Evolutionary conservation across 2,888 invertebrate species (phyloP), one percentile per base, ranked within the genome.

Genomic region (Nomada goodeniana): DNA sequence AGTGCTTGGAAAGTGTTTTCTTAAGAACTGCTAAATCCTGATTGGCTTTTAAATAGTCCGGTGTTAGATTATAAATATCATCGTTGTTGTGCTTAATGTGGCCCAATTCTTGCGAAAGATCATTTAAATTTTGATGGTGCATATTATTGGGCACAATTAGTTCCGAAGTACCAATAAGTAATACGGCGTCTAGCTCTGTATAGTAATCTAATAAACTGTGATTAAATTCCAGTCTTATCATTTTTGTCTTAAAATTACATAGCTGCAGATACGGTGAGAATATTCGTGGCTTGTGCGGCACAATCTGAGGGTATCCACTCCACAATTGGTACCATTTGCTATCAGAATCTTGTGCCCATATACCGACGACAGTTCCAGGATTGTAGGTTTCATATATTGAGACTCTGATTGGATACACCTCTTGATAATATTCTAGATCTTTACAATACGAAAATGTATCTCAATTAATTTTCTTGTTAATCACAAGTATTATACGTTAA

Each of bases 351-450:
- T 95, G 94, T 0, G 97, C 97, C 97, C 97, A 98, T 80, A 98
- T 96, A 83, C 97, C 95, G 23, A 98, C 96, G 52, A 98, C 95
- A 2, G 97, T 97, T 36, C 98, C 98, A 0, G 98, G 98, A 93
- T 98, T 97, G 90, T 97, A 98, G 0, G 97, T 97, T 94, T 98
- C 98, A 92, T 96, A 98, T 80, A 98, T 95, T 1, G 96, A 96
- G 74, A 98, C 95, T 89, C 96, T 95, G 65, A 96, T 93, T 9
- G 97, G 97, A 90, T 96, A 95, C 2, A 97, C 97, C 67, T 95
- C 94, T 84, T 94, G 94, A 91, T 96, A 95, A 94, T 96, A 97
- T 88, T 95, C 96, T 90, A 96, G 95, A 94, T 96, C 96, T 96
- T 76, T 1, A 76, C 29, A 69, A 76, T n/a, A 77, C 18, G 63